These are phyloP conservation scores for Microcaecilia unicolor DNA, from an alignment of 2,797 vertebrate genomes.

Conservation along the genomic window DNA sequence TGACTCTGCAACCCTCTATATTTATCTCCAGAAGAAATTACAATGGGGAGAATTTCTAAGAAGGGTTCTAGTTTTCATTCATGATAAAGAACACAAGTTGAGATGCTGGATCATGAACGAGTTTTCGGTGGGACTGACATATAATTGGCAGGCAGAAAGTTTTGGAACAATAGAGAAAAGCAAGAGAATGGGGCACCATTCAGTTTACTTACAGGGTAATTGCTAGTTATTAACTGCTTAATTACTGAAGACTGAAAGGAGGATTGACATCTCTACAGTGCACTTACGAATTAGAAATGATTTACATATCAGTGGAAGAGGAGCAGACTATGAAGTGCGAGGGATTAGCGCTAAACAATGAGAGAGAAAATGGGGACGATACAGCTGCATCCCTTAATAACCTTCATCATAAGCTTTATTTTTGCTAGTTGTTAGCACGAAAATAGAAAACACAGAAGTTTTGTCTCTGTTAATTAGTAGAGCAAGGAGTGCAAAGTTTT, in stretches of 20 bases:
- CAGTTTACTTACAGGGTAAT: slow-evolving; percentile 15
- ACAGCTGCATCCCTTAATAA: slow-evolving; percentile 2
- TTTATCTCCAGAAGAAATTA: too few relatives aligned
- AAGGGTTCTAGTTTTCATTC: too few relatives aligned
- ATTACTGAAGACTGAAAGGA: slow-evolving; percentile 25
- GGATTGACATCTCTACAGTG: slow-evolving; percentile 4
- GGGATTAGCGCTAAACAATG: background rate
- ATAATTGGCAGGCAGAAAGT: slow-evolving; percentile 1
- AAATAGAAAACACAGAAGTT: too few relatives aligned
- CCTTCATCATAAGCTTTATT: background rate
- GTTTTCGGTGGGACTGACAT: too few relatives aligned
- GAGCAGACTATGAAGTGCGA: slow-evolving; percentile 7
- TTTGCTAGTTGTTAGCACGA: slow-evolving; percentile 5
- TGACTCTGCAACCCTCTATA: too few relatives aligned
- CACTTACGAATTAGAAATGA: background rate
- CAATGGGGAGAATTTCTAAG: too few relatives aligned
- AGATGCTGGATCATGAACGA: too few relatives aligned
- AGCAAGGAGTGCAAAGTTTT: slow-evolving; percentile 10
- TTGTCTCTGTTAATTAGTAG: slow-evolving; percentile 13
- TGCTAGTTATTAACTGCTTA: slow-evolving; percentile 21
- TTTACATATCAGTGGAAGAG: slow-evolving; percentile 3
- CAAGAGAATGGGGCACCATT: background rate
- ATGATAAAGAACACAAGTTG: too few relatives aligned
- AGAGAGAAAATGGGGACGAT: background rate
- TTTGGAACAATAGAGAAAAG: background rate